Percentiles rank a stretch among this genome's conserved stretches.
Conservation (phyloP, 30 jellyfish, hydroid and myxozoan species). For the Catostylus mosaicus region DNA sequence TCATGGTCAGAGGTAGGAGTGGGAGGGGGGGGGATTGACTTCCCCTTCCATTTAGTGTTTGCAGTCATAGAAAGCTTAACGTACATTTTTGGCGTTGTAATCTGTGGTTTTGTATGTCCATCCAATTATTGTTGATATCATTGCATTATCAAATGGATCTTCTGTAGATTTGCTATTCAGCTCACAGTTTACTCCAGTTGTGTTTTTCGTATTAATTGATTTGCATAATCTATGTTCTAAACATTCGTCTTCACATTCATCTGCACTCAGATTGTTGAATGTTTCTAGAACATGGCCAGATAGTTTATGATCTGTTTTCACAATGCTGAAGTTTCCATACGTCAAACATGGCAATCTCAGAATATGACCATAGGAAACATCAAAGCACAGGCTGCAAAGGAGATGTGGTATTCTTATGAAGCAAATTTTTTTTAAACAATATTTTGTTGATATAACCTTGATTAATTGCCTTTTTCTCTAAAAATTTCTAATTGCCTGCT, state of each 20-base stretch:
- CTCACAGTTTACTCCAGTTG: conserved; percentile 24
- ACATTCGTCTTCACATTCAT: conserved; percentile 30
- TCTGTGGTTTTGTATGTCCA: conserved; percentile 39
- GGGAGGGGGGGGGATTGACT: too few species aligned
- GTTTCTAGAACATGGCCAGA: conserved; percentile 6
- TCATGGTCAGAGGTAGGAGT: too few species aligned
- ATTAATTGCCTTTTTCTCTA: too few species aligned
- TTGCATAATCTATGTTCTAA: conserved; percentile 1
- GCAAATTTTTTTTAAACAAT: too few species aligned
- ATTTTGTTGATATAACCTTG: too few species aligned
- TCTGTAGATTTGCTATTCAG: conserved; percentile 27
- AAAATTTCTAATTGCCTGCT: too few species aligned
- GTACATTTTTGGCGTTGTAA: conserved; percentile 4
- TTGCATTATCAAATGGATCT: not conserved
- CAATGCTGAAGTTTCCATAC: conserved; percentile 49
- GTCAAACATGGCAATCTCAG: conserved; percentile 29
- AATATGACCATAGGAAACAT: not conserved
- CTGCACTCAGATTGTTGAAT: not conserved
- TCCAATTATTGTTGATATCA: not conserved
- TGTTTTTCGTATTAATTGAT: conserved; percentile 7
- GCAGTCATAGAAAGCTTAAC: not conserved
- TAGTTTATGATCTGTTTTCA: not conserved
- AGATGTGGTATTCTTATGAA: too few species aligned
- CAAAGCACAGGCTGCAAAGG: not conserved
- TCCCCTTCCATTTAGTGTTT: not conserved